Conservation (phyloP, 92 coral and sea anemone genomes). For the Epizoanthus stellaris region DNA sequence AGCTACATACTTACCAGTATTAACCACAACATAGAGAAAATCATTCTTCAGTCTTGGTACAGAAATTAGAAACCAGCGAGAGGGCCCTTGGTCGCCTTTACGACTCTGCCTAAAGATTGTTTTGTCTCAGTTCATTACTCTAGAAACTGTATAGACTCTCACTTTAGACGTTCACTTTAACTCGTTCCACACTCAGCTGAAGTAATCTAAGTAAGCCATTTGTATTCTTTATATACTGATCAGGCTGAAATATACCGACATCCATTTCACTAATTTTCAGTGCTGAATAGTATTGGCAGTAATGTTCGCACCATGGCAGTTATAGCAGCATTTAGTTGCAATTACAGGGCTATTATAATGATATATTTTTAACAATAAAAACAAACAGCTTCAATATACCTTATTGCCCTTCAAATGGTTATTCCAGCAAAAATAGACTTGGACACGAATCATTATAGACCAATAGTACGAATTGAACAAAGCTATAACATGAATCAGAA, state of each 20-base stretch:
- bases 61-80: background rate
- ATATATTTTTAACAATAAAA: constrained; percentile 32
- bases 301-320: constrained; percentile 47
- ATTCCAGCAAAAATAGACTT: constrained; percentile 1
- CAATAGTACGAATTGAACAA: background rate
- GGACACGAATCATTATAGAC: background rate
- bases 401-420: constrained; percentile 19
- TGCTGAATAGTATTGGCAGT: constrained; percentile 30
- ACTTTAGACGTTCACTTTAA: too few relatives aligned
- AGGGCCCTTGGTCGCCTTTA: background rate
- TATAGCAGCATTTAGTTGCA: constrained; percentile 47
- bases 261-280: constrained; percentile 33
- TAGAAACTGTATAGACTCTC: too few relatives aligned
- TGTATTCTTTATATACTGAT: constrained; percentile 22
- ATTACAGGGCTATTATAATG: constrained; percentile 37
- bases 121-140: background rate
- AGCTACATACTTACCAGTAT: constrained; percentile 16
- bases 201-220: background rate
- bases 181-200: too few relatives aligned
- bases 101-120: background rate
- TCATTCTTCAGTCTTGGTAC: background rate
- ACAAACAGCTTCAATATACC: constrained; percentile 16
- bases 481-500: constrained; percentile 32
- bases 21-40: background rate
- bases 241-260: constrained; percentile 17